Conservation (phyloP, 2,888 invertebrate species). For the Corythucha ciliata region DNA sequence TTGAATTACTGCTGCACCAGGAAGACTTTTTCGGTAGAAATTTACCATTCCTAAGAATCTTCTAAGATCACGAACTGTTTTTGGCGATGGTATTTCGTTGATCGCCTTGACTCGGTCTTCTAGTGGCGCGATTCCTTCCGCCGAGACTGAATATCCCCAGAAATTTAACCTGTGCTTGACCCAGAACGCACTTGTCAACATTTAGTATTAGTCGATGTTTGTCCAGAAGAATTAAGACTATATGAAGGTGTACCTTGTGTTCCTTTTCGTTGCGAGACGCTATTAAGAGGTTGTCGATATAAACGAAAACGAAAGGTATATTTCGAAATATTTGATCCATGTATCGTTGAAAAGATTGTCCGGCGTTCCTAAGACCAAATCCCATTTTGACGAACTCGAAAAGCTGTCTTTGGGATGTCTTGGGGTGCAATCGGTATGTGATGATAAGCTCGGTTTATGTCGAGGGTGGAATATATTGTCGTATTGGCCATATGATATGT, state of each 20-base stretch:
- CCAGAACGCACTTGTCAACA: constrained; percentile 31
- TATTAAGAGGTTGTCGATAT: constrained; percentile 39
- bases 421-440: constrained; percentile 34
- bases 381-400: constrained; percentile 32
- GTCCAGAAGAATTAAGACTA: constrained; percentile 26
- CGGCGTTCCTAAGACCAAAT: constrained; percentile 32
- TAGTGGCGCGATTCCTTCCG: constrained; percentile 21
- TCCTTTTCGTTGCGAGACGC: constrained; percentile 27
- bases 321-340: constrained; percentile 31
- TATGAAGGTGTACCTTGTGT: constrained; percentile 32
- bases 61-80: constrained; percentile 35
- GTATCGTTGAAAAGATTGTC: constrained; percentile 36
- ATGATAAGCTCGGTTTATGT: constrained; percentile 32
- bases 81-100: constrained; percentile 21
- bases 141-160: constrained; percentile 27
- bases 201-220: constrained; percentile 34
- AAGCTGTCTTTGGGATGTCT: constrained; percentile 36
- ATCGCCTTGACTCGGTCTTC: constrained; percentile 19
- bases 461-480: constrained; percentile 25
- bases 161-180: constrained; percentile 18
- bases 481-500: constrained; percentile 19
- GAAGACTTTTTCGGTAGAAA: constrained; percentile 40
- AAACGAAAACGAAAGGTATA: constrained; percentile 34
- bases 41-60: constrained; percentile 35
- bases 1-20: constrained; percentile 39